Conservation (phyloP, 2,888 invertebrate genomes). For the Chloromyia formosa region DNA sequence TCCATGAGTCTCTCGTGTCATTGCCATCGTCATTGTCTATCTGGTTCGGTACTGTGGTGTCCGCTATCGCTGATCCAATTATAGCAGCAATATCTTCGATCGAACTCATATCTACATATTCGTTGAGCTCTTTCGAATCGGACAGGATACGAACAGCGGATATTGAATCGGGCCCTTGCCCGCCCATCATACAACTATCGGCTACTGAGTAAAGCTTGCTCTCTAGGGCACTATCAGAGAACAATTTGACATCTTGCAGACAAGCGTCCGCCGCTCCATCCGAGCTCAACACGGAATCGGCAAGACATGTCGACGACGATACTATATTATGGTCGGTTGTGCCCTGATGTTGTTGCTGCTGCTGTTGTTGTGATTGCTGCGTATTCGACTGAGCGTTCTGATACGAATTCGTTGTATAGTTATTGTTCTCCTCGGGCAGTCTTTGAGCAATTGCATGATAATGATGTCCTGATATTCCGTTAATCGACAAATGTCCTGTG, state of each 20-base stretch:
- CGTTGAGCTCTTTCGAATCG: conserved; percentile 62
- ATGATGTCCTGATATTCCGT: conserved; percentile 87
- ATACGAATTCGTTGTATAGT: conserved; percentile 73
- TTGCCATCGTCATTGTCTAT: conserved; percentile 76
- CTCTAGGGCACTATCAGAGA: conserved; percentile 67
- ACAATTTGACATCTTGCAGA: conserved; percentile 71
- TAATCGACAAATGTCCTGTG: conserved; percentile 85
- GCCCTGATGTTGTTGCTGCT: not conserved
- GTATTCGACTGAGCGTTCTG: conserved; percentile 53
- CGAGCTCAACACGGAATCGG: conserved; percentile 68
- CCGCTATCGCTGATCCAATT: conserved; percentile 88
- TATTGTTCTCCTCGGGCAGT: conserved; percentile 78
- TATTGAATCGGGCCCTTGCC: conserved; percentile 70
- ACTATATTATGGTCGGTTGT: conserved; percentile 76
- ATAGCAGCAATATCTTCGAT: conserved; percentile 87
- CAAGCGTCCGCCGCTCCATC: conserved; percentile 63
- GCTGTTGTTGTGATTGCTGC: not conserved
- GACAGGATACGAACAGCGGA: conserved; percentile 65
- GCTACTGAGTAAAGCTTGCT: conserved; percentile 66
- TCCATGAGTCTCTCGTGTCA: conserved; percentile 84
- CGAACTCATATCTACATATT: conserved; percentile 73
- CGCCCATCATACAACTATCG: conserved; percentile 64
- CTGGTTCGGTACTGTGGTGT: conserved; percentile 82
- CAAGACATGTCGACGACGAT: conserved; percentile 76
- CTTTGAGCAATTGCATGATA: conserved; percentile 85